Conservation (phyloP, 1,140 invertebrate genomes). For the Galleria mellonella region DNA sequence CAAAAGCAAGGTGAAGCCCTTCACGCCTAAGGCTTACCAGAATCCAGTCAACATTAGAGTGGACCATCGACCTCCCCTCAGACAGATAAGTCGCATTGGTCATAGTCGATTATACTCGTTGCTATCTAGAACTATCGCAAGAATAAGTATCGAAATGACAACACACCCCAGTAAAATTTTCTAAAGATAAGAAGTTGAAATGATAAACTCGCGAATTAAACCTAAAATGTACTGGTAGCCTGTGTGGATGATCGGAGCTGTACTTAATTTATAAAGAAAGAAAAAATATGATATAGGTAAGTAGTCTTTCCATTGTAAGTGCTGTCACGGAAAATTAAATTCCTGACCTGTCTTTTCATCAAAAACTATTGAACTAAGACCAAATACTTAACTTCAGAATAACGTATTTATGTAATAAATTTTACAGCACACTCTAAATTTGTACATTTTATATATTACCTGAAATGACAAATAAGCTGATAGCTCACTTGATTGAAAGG, state of each 20-base stretch:
- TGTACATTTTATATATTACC: too few relatives aligned
- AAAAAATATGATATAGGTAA: neutral
- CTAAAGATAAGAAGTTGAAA: too few relatives aligned
- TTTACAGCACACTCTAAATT: too few relatives aligned
- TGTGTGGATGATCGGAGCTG: too few relatives aligned
- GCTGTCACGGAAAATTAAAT: too few relatives aligned
- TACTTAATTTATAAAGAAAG: neutral
- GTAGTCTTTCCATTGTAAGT: neutral
- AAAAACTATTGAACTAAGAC: neutral
- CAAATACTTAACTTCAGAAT: too few relatives aligned
- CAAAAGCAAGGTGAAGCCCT: conserved; percentile 19
- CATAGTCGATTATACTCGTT: neutral
- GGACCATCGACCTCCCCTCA: conserved; percentile 12
- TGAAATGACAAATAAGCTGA: too few relatives aligned
- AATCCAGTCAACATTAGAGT: conserved; percentile 24
- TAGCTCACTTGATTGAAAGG: too few relatives aligned
- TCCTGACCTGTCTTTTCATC: neutral
- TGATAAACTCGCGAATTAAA: neutral
- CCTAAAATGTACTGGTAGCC: neutral
- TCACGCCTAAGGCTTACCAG: conserved; percentile 24
- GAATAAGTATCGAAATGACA: too few relatives aligned
- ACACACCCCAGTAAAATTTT: too few relatives aligned
- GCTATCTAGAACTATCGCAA: too few relatives aligned
- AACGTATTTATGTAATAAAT: too few relatives aligned
- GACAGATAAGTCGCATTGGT: conserved; percentile 26